Base-by-base conservation (phyloP, 2,888 invertebrate species). In the Pteria penguin region DNA sequence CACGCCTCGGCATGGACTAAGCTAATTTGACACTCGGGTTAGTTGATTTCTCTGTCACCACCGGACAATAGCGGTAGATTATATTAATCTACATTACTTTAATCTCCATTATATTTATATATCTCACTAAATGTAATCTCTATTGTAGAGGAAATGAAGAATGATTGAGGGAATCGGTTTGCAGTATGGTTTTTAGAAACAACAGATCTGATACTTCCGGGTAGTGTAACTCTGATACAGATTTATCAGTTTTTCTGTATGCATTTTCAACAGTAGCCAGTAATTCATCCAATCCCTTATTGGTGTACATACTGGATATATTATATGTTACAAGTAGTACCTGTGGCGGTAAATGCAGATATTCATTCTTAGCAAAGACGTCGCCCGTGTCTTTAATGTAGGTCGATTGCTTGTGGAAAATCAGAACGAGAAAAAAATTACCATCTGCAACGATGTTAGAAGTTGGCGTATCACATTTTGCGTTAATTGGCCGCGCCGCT, bases 291-390 rank as follows among this genome's bases (percentile, higher is more conserved):
- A 70, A 32, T 14, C 26, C 60, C 26, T 33, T 60, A 45, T 61
- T 61, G 14, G 61, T 70, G 33, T 60, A 61, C 70, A 70, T 70
- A 26, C 60, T 61, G 32, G 61, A 52, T 31, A 61, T 31, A 29
- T 61, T 31, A 52, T 29, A 70, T 2, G 52, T 52, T 22, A 61
- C 27, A 36, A 45, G 14, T 52, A 58, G 8, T 29, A 58, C 27
- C 18, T 70, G 22, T n/a, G 18, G 8, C 11, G 24, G 36, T n/a
- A 60, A 36, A n/a, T 5, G 18, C 18, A 61, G n/a, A 18, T 26
- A 27, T 52, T 70, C 70, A n/a, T 61, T 61, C 29, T 27, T 29
- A 45, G 32, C 27, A 18, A 70, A 52, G 8, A 70, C 45, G 14
- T 33, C 70, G 4, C 61, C 26, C 18, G 69, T 33, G 33, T 58